Base-by-base conservation (phyloP, 2,797 vertebrate genomes). In the Acropternis orthonyx region DNA sequence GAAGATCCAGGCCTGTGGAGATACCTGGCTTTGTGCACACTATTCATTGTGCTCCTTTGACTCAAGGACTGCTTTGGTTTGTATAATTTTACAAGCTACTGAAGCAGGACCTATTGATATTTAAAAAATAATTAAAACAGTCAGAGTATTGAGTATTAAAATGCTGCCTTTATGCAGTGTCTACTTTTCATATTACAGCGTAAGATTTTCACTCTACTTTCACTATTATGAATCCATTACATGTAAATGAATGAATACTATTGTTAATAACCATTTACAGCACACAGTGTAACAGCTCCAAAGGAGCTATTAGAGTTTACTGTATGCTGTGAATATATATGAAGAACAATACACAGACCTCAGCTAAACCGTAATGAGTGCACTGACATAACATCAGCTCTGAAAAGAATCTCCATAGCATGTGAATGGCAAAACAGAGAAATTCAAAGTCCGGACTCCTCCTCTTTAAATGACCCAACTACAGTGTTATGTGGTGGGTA, bases 261-360 rank as follows among this genome's bases (percentile, higher is more conserved):
- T 93, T 97, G 95, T 97, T 97, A 97, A 96, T 95, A 97, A 96
- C 92, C 92, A 92, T 96, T 97, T 97, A 92, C 96, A 92, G 91
- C 94, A 93, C 69, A 97, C 80, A 94, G 93, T 88, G 95, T 94
- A 96, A 95, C 89, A 95, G 94, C 88, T 97, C 93, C 95, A 96
- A 92, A 96, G 95, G 96, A 96, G 93, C 96, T 93, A 96, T 96
- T 97, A 93, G 86, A 89, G 94, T 97, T 97, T 97, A 97, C 95
- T 91, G 75, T 97, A 95, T 55, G 94, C 89, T 97, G 92, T 97
- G 95, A 92, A 95, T 95, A 94, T 96, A 92, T 96, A 92, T 95
- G 92, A 95, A 96, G 95, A 95, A 97, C 96, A 97, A 95, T 92
- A 89, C 93, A 93, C 85, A 97, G 83, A 85, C 95, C 88, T 93